Evolutionary conservation across 92 coral and sea anemone genomes (phyloP), one percentile per base, ranked within the genome.

Genomic region (Actinernus sp.): DNA sequence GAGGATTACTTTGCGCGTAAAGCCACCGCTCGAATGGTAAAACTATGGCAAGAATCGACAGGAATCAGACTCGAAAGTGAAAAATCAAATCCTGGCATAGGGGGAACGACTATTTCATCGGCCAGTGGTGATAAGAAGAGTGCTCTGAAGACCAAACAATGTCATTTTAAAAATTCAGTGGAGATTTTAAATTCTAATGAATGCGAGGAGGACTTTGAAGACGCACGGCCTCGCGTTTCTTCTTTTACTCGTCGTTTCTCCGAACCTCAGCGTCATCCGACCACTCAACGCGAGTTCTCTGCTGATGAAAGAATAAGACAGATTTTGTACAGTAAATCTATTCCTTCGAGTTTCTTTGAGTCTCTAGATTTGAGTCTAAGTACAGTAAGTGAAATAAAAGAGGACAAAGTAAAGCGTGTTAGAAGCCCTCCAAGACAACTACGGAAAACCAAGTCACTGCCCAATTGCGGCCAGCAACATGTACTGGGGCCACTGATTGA

Each of bases 1-100:
- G 97, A 87, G 63, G 97, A 95, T 46, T 95, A 95, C 65, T 92
- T 95, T 74, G 96, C 81, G 47, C 81, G 92, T 39, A 95, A 95
- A 65, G 96, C 90, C 44, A 91, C 88, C 19, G 79, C 76, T 62
- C 97, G 88, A 16, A 91, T 95, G 88, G 93, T 95, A 41, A 81
- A 74, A 46, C 76, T 85, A 61, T 95, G 99, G 99, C 88, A 83
- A 58, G 87, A 88, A 39, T 68, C 90, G 59, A 62, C 82, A 49
- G 66, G 71, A 71, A 61, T 34, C 60, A 65, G 49, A 73, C 63
- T 57, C 36, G 66, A 82, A 59, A 49, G 58, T 33, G 74, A 71
- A 68, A 75, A 79, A 54, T 57, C 74, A 51, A 61, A 55, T 54
- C 18, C 67, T 7, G 76, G 76, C 43, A 74, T 68, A 49, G 78